These are phyloP conservation scores for Morelia viridis DNA, from an alignment of 2,797 vertebrate species.

Conservation along the genomic window DNA sequence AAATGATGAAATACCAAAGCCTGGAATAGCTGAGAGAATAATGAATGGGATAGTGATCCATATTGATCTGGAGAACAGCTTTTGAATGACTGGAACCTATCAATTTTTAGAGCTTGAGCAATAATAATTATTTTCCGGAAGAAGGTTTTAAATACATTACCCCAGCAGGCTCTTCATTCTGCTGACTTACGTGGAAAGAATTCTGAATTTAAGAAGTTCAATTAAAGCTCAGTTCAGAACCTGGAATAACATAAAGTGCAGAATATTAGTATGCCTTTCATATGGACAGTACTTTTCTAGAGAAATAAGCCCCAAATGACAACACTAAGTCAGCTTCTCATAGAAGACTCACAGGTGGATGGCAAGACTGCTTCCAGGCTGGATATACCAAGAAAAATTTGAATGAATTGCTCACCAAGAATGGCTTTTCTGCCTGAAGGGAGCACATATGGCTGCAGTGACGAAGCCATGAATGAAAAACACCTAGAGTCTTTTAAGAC, in stretches of 20 bases:
- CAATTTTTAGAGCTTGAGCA: conserved; percentile 12
- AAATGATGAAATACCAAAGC: conserved; percentile 41
- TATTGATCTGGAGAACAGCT: conserved; percentile 5
- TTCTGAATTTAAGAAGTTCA: conserved; percentile 11
- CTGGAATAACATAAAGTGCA: conserved; percentile 6
- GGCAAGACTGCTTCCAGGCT: background rate
- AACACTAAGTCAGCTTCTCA: background rate
- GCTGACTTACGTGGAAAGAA: conserved; percentile 24
- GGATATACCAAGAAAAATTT: background rate
- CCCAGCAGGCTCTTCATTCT: conserved; percentile 24
- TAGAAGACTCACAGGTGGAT: background rate
- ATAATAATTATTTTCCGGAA: conserved; percentile 28
- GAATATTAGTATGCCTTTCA: background rate
- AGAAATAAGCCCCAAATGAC: background rate
- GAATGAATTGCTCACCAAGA: background rate
- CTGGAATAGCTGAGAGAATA: conserved; percentile 13
- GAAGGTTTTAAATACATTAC: conserved; percentile 25
- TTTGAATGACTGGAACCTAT: conserved; percentile 26
- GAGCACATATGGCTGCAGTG: background rate
- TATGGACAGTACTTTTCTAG: conserved; percentile 15
- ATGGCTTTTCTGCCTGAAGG: background rate
- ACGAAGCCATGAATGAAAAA: background rate
- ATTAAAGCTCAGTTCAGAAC: conserved; percentile 4
- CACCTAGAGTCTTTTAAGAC: too few species aligned
- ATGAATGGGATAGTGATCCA: background rate